These are phyloP conservation scores for Sander lucioperca DNA, from an alignment of 2,113 vertebrate species.

Conservation along the genomic window DNA sequence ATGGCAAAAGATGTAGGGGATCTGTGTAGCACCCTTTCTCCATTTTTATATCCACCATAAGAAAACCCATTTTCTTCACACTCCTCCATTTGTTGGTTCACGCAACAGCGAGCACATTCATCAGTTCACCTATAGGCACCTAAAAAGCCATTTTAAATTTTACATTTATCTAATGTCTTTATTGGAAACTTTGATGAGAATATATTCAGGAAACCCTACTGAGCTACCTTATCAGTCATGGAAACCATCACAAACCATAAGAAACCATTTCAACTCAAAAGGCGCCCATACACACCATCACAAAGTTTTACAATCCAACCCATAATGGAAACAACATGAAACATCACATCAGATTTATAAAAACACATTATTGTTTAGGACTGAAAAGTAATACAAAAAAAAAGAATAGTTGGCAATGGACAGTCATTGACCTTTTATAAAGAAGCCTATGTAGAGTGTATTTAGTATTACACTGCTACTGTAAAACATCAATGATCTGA, in stretches of 20 bases:
- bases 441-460: background rate
- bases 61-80: constrained; percentile 28
- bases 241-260: background rate
- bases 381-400: background rate
- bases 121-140: background rate
- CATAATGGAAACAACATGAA: background rate
- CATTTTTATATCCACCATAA: constrained; percentile 55
- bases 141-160: too few species aligned
- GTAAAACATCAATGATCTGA: background rate
- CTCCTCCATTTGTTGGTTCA: constrained; percentile 43
- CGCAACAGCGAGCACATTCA: constrained; percentile 1
- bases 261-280: background rate
- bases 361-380: too few species aligned
- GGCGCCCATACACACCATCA: background rate
- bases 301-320: background rate
- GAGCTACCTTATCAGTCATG: constrained; percentile 19
- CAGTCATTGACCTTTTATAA: background rate
- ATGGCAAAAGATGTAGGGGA: constrained; percentile 42
- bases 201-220: constrained; percentile 10
- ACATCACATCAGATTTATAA: too few species aligned
- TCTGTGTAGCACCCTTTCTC: constrained; percentile 34
- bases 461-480: background rate
- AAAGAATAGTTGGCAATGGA: background rate
- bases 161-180: background rate
- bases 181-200: constrained; percentile 2